A percentile compares a stretch with the other conserved stretches of the same genome.
Evolutionary conservation across 2,113 vertebrate genomes (phyloP).

Genomic region (Gorsachius goisagi): DNA sequence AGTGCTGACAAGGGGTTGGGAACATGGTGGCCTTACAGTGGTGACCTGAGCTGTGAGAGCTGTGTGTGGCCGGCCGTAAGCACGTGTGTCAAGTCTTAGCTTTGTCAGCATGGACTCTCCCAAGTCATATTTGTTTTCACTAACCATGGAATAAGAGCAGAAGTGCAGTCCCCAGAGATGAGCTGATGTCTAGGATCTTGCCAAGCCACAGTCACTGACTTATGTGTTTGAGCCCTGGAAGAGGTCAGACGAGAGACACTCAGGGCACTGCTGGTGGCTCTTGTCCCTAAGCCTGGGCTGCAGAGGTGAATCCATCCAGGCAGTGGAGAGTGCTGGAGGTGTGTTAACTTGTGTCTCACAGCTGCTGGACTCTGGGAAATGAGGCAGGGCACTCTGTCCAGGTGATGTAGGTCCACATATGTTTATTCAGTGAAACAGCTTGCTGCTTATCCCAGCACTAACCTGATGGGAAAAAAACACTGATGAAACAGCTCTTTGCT

Average conservation of each 20-base stretch:
- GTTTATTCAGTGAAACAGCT: neutral
- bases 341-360: neutral
- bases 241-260: neutral
- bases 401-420: neutral
- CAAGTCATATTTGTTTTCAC: neutral
- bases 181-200: neutral
- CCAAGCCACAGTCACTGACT: neutral
- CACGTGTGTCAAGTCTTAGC: rapidly evolving
- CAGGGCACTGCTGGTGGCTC: neutral
- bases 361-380: neutral
- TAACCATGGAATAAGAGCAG: neutral
- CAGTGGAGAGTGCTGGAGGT: neutral
- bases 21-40: rapidly evolving
- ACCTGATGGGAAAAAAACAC: neutral
- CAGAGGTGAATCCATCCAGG: neutral
- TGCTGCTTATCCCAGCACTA: neutral
- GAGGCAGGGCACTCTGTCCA: neutral
- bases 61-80: neutral
- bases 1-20: neutral
- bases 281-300: neutral
- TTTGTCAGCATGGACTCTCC: neutral
- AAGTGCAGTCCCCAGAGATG: neutral
- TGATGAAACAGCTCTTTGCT: neutral
- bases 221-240: neutral
- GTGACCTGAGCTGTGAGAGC: neutral